Evolutionary conservation across 2,888 invertebrate species (phyloP), one percentile per base, ranked within the genome.

Genomic region (Tillus elongatus): DNA sequence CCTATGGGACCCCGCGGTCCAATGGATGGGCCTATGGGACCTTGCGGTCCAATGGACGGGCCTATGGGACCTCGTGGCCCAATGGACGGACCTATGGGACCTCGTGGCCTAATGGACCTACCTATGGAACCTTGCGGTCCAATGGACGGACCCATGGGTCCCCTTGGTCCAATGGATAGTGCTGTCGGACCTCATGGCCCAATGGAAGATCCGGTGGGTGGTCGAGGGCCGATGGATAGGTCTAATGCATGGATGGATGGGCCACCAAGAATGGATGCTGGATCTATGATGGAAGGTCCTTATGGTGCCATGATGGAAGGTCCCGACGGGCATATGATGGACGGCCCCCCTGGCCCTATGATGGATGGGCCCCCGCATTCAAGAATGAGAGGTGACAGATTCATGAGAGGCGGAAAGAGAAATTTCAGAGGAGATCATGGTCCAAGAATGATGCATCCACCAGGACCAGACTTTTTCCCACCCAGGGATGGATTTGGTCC

Each of bases 191-290:
- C 19, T 19, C 19, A 4, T 19, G n/a, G n/a, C n/a, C 19, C 19
- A 19, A 19, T 13, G 15, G 27, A 27, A 15, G 28, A 30, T 15
- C 13, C 9, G 12, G 6, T 14, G 28, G 34, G 35, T 9, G 30
- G n/a, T 4, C n/a, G n/a, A n/a, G n/a, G n/a, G n/a, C n/a, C n/a
- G n/a, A n/a, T n/a, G n/a, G n/a, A n/a, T n/a, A n/a, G n/a, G n/a
- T n/a, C n/a, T n/a, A n/a, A n/a, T n/a, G n/a, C n/a, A n/a, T n/a
- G n/a, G n/a, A 37, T 40, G 24, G 67, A 64, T 35, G 60, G 57
- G 37, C 57, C 61, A 1, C 57, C 57, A 3, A 51, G 59, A 32
- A 54, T 34, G 41, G 39, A 34, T 36, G 48, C 30, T 14, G 30
- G 30, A 29, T 11, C n/a, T 4, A 8, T 29, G 31, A 14, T 3